Conservation (phyloP, 2,113 vertebrate genomes). For the Tinamus guttatus region DNA sequence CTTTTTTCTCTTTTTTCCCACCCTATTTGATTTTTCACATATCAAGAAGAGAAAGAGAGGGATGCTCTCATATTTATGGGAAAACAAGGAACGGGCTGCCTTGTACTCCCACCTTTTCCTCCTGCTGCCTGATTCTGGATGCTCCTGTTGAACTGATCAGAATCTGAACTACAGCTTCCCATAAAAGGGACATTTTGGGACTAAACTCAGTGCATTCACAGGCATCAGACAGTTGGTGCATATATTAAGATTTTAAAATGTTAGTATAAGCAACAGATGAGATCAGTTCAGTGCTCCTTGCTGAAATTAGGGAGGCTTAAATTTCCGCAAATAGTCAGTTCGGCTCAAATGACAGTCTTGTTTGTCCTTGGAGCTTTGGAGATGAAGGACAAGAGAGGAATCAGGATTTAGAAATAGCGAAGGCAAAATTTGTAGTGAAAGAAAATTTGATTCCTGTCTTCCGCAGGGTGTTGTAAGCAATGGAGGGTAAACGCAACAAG, state of each 20-base stretch:
- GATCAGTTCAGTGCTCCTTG: not conserved
- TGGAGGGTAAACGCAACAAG: constrained; percentile 18
- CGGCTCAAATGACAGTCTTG: not conserved
- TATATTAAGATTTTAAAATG: not conserved
- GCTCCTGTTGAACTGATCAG: not conserved
- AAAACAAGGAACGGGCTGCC: not conserved
- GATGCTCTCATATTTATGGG: not conserved
- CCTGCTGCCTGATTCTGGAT: not conserved
- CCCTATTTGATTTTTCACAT: not conserved
- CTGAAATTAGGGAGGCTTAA: not conserved
- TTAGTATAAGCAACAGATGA: not conserved
- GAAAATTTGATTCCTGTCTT: constrained; percentile 11
- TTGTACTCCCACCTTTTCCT: not conserved
- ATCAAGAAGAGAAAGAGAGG: not conserved
- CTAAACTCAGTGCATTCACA: not conserved
- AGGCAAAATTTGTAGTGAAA: not conserved
- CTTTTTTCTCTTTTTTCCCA: not conserved
- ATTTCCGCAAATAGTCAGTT: not conserved
- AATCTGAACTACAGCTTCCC: not conserved
- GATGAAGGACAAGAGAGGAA: not conserved
- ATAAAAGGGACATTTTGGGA: not conserved
- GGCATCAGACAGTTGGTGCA: not conserved
- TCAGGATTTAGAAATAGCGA: not conserved
- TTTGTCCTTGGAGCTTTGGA: not conserved
- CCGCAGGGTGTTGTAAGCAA: not conserved